phyloP scores from a whole-genome alignment of 2,888 invertebrate genomes.

The Polylopha cassiicola region DNA sequence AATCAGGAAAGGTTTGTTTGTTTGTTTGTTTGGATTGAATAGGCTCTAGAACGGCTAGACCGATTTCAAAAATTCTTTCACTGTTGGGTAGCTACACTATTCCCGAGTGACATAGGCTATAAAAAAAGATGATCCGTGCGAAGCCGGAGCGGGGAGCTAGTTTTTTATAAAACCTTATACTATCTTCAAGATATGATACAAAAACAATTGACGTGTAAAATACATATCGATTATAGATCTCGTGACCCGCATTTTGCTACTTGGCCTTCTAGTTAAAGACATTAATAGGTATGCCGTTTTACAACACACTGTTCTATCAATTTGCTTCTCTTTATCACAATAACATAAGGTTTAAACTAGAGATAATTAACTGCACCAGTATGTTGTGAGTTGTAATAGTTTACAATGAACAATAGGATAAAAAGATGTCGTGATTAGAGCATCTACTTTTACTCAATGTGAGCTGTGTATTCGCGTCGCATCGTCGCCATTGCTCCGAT shows the following conservation, averaged over 20 bases:
- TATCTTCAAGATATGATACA: too few species aligned
- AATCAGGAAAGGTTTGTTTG: too few species aligned
- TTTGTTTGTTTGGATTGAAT: too few species aligned
- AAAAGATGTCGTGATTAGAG: conserved; percentile 26
- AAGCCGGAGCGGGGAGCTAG: too few species aligned
- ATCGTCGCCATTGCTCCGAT: conserved; percentile 16
- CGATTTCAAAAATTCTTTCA: too few species aligned
- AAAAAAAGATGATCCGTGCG: too few species aligned
- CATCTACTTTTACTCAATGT: conserved; percentile 22
- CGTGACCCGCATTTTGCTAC: conserved; percentile 8
- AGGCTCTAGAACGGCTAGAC: too few species aligned
- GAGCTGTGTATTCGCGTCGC: conserved; percentile 20
- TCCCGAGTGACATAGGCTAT: too few species aligned
- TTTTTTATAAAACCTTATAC: too few species aligned
- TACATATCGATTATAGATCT: conserved; percentile 14
- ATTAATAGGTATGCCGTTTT: conserved; percentile 17
- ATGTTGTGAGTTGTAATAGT: conserved; percentile 13
- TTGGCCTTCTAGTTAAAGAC: conserved; percentile 23
- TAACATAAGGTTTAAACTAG: conserved; percentile 10
- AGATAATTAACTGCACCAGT: conserved; percentile 11
- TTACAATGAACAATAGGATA: conserved; percentile 25
- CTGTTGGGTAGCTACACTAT: too few species aligned
- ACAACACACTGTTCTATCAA: neutral
- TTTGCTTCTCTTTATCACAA: neutral
- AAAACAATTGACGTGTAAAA: too few species aligned